phyloP scores from a whole-genome alignment of 2,888 invertebrate species.

The Fragum whitleyi region DNA sequence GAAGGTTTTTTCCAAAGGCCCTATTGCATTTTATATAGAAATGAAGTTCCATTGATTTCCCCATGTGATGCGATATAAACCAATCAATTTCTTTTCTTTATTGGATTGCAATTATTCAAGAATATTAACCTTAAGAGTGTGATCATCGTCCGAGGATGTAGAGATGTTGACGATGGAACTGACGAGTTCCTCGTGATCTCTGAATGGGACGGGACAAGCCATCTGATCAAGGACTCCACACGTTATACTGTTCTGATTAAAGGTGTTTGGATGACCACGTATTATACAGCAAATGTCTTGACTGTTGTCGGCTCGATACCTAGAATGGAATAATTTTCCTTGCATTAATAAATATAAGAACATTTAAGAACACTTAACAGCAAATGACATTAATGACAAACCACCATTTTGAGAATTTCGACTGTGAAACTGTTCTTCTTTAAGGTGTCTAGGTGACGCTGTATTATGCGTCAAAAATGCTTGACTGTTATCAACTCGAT shows the following conservation, averaged over 20 bases:
- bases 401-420: not conserved
- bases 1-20: no score
- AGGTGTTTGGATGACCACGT: conserved; percentile 71
- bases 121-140: conserved; percentile 11
- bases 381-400: not conserved
- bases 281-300: conserved; percentile 69
- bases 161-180: conserved; percentile 70
- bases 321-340: conserved; percentile 10
- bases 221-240: conserved; percentile 70
- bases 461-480: no score
- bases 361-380: not conserved
- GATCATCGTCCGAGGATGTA: not conserved
- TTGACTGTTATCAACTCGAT: no score
- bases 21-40: no score
- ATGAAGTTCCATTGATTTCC: no score
- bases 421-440: no score
- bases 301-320: conserved; percentile 46
- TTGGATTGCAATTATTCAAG: no score
- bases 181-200: conserved; percentile 78
- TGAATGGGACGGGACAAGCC: conserved; percentile 70
- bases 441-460: no score
- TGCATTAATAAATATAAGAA: not conserved
- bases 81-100: no score
- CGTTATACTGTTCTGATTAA: conserved; percentile 64
- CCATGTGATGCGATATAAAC: no score